Evolutionary conservation across 1,140 invertebrate species (phyloP).

Genomic region (Dysdera silvatica): DNA sequence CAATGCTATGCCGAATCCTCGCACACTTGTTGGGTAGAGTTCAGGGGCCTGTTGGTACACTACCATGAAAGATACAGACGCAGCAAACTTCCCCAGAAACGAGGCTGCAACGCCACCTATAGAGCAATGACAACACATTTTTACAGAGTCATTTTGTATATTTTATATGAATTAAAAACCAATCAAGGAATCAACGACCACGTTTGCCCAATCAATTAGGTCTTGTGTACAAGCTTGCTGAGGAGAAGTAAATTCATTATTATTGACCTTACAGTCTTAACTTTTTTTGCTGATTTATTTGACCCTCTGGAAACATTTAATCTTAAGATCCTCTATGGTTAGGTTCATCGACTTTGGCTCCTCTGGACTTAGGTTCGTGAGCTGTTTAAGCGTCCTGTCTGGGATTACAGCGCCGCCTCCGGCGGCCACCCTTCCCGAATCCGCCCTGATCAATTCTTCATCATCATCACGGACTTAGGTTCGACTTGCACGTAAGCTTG

Average conservation of each 20-base stretch:
- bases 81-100: conserved; percentile 5
- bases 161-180: not conserved
- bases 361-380: too few relatives aligned
- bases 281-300: too few relatives aligned
- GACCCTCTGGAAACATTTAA: too few relatives aligned
- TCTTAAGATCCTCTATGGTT: too few relatives aligned
- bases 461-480: too few relatives aligned
- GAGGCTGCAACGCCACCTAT: conserved; percentile 3
- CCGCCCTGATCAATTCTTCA: too few relatives aligned
- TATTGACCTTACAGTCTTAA: too few relatives aligned
- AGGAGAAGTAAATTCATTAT: not conserved
- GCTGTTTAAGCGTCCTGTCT: too few relatives aligned
- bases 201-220: not conserved
- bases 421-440: too few relatives aligned
- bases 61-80: conserved; percentile 8
- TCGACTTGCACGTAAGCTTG: too few relatives aligned
- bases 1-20: conserved; percentile 15
- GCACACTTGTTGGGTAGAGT: conserved; percentile 3
- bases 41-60: conserved; percentile 15
- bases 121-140: not conserved
- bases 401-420: too few relatives aligned
- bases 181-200: not conserved
- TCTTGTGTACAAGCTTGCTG: not conserved
- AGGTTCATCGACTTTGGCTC: too few relatives aligned
- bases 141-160: not conserved